A percentile compares a stretch with the other conserved stretches of the same genome.
phyloP scores from a whole-genome alignment of 2,113 vertebrate genomes.

The Craseonycteris thonglongyai region DNA sequence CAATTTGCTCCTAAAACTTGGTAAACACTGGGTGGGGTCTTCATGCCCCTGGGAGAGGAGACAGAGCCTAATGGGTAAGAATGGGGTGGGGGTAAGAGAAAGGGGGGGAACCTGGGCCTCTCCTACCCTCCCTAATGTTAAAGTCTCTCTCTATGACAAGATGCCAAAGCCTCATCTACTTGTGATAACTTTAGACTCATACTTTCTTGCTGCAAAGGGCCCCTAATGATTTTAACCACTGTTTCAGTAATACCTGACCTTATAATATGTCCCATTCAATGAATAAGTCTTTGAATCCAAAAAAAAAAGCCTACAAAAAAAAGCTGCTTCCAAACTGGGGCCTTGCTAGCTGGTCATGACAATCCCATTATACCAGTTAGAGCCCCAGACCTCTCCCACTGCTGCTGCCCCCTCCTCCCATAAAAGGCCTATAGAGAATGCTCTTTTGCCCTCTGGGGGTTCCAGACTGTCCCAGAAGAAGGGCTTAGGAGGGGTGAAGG shows the following conservation, averaged over 20 bases:
- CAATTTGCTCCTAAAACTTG: neutral
- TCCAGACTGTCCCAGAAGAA: neutral
- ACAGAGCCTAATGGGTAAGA: neutral
- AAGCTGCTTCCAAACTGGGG: neutral
- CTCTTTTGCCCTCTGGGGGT: neutral
- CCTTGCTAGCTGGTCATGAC: neutral
- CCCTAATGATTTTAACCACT: constrained; percentile 72
- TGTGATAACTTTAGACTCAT: constrained; percentile 68
- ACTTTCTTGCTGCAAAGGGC: constrained; percentile 66
- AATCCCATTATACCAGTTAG: neutral
- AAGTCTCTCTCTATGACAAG: constrained; percentile 38
- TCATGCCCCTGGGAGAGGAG: neutral
- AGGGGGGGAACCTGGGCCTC: neutral
- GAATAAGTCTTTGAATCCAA: constrained; percentile 70
- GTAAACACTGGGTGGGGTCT: neutral
- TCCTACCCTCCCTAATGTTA: neutral
- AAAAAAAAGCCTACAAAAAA: neutral
- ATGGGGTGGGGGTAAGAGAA: neutral
- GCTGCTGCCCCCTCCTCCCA: too few relatives aligned
- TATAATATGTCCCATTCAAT: constrained; percentile 68
- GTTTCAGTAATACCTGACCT: constrained; percentile 73
- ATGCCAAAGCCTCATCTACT: constrained; percentile 64
- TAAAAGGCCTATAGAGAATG: neutral
- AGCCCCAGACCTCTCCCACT: neutral
- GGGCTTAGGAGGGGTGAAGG: neutral